Evolutionary conservation across 2,888 invertebrate genomes (phyloP).

Genomic region (Mythimna albipuncta): DNA sequence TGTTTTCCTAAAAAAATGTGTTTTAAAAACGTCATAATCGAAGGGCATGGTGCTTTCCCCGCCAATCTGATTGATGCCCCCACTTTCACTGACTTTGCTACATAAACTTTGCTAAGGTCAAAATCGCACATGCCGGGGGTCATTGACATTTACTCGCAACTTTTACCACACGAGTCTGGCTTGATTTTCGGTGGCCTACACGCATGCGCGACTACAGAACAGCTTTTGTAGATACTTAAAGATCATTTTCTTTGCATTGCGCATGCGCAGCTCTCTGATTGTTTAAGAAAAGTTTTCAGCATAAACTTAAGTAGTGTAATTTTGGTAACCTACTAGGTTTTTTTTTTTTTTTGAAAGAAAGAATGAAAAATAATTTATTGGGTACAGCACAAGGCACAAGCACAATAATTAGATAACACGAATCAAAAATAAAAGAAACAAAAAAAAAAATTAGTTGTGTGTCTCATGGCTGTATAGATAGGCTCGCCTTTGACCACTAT

Average conservation of each 20-base stretch:
- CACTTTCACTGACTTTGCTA: slow-evolving; percentile 76
- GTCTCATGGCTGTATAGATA: no score
- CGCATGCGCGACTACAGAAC: slow-evolving; percentile 8
- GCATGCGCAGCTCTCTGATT: background rate
- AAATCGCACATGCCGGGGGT: slow-evolving; percentile 65
- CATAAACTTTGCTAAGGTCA: slow-evolving; percentile 74
- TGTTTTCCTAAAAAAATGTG: slow-evolving; percentile 11
- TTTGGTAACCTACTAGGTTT: no score
- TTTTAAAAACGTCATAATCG: slow-evolving; percentile 44
- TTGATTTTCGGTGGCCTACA: slow-evolving; percentile 56
- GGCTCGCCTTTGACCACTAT: no score
- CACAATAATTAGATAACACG: no score
- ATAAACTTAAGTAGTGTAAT: no score
- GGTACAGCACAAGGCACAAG: no score
- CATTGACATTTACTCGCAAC: slow-evolving; percentile 72
- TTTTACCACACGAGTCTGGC: slow-evolving; percentile 70
- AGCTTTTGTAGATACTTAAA: background rate
- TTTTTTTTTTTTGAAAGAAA: no score
- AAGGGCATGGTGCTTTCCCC: slow-evolving; percentile 76
- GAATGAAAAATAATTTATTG: no score
- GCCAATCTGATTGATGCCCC: slow-evolving; percentile 70
- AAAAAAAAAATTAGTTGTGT: no score
- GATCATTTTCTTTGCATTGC: background rate
- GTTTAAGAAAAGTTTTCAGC: background rate
- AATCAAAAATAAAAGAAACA: no score